Percentiles rank a stretch among this genome's conserved stretches.
phyloP scores from a whole-genome alignment of 2,797 vertebrate genomes.

The Phrynocephalus forsythii region DNA sequence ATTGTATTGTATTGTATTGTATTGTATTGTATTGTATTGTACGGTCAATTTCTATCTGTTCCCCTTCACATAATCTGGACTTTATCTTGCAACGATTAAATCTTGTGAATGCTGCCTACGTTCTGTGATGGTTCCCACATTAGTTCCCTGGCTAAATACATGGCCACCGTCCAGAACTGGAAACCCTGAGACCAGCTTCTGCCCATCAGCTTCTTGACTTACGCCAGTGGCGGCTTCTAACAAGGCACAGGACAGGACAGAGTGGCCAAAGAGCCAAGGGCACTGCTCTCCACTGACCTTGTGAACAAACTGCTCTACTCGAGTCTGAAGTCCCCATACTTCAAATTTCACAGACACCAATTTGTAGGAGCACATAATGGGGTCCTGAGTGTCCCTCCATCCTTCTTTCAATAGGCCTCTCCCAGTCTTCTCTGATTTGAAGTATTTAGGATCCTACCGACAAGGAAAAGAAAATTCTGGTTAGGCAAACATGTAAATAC shows the following conservation, averaged over 20 bases:
- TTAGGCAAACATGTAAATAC: background rate
- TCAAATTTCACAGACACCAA: conserved; percentile 98
- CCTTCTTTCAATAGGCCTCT: conserved; percentile 93
- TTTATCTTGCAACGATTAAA: background rate
- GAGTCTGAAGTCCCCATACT: conserved; percentile 98
- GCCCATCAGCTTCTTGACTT: conserved; percentile 5
- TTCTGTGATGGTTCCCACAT: background rate
- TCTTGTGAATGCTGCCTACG: background rate
- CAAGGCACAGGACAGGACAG: background rate
- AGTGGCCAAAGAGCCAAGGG: background rate
- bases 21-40: background rate
- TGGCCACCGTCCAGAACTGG: background rate
- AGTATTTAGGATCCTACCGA: conserved; percentile 91
- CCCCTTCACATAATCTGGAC: background rate
- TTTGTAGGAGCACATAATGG: conserved; percentile 99
- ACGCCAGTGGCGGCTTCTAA: background rate
- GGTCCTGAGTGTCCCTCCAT: conserved; percentile 93
- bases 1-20: background rate
- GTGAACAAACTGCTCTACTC: conserved; percentile 98
- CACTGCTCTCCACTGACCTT: conserved; percentile 84
- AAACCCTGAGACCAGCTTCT: conserved; percentile 19
- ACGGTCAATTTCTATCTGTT: background rate
- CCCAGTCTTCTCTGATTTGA: conserved; percentile 95
- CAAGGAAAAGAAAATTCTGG: conserved; percentile 16
- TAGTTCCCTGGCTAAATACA: conserved; percentile 13